Conservation (phyloP, 2,113 vertebrate species). For the Odocoileus virginianus region DNA sequence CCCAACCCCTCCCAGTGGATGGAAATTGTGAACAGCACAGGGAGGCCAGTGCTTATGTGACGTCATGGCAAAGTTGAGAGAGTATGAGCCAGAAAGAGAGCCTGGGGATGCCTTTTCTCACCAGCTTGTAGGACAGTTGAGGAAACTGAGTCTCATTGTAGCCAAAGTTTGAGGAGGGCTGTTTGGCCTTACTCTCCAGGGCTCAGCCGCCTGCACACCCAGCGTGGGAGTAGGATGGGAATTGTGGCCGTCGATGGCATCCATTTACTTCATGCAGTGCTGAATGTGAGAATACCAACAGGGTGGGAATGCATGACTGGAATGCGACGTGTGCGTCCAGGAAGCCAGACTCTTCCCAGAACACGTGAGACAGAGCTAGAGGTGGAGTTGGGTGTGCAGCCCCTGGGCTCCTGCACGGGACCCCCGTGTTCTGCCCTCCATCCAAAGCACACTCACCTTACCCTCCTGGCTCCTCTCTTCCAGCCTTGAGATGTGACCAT, state of each 20-base stretch:
- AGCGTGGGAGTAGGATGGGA: not conserved
- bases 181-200: not conserved
- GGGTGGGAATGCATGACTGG: not conserved
- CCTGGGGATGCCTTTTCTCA: not conserved
- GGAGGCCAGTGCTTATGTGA: not conserved
- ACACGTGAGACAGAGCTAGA: not conserved
- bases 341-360: not conserved
- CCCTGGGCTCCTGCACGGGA: not conserved
- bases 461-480: not conserved
- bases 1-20: no score
- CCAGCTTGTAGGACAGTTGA: not conserved
- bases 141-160: not conserved
- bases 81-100: not conserved
- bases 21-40: not conserved
- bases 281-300: not conserved
- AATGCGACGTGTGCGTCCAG: not conserved
- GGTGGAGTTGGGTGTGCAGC: not conserved
- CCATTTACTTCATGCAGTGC: not conserved
- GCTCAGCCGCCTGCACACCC: not conserved
- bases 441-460: not conserved
- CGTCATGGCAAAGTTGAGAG: not conserved
- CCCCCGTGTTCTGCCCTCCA: not conserved
- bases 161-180: not conserved
- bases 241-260: fast-evolving
- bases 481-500: not conserved